Conservation (phyloP, 2,797 vertebrate species). For the Sciaenops ocellatus region DNA sequence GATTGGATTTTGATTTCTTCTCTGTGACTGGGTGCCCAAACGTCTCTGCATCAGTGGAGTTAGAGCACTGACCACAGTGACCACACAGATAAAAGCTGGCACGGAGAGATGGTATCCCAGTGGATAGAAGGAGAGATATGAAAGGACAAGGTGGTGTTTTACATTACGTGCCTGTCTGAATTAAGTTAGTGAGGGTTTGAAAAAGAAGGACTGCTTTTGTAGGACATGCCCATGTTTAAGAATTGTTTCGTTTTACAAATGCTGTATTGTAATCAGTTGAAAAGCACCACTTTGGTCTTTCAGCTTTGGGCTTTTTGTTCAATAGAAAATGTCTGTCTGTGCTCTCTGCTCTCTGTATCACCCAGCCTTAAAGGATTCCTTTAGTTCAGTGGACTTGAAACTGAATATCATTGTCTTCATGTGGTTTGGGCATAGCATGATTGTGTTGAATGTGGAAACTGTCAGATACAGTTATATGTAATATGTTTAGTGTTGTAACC, state of each 20-base stretch:
- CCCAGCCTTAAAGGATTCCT: background rate
- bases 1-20: background rate
- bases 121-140: background rate
- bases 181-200: background rate
- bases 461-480: background rate
- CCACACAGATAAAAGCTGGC: background rate
- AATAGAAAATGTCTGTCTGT: background rate
- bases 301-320: slow-evolving; percentile 1
- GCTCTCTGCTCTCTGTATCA: background rate
- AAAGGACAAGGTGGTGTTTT: background rate
- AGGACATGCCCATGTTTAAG: no score
- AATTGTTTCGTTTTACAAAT: background rate
- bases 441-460: no score
- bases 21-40: background rate
- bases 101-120: background rate
- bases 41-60: background rate
- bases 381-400: background rate
- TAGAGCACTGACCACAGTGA: background rate
- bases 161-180: background rate
- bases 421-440: background rate
- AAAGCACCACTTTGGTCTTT: background rate
- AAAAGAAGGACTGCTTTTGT: background rate
- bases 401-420: background rate
- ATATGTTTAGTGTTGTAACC: background rate
- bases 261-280: background rate